Base-by-base conservation (phyloP, 1,140 invertebrate species). In the Kradibia gibbosae region DNA sequence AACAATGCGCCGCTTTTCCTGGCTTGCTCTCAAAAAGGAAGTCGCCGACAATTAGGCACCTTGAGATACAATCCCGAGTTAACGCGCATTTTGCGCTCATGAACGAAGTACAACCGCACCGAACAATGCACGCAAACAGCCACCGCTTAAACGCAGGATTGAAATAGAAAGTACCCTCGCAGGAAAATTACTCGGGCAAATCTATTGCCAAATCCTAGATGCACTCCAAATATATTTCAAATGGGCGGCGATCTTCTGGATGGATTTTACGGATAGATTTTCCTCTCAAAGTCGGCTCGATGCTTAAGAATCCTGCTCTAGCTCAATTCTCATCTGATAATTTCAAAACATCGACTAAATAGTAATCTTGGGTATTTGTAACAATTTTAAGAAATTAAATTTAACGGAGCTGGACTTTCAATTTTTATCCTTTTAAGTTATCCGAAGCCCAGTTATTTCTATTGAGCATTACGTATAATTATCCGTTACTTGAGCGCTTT, bases 1-100 rank as follows among this genome's bases (percentile, higher is more conserved):
- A 71, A 81, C 65, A 82, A 82, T 82, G 39, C 22, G 39, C 71
- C 5, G 82, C 78, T 82, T 84, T 85, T 86, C 83, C 80, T 88
- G 86, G 86, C 85, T 83, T 82, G 55, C 34, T 78, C 84, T 85
- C 87, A 86, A 83, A 80, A 84, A 85, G 75, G 85, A 85, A 86
- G 74, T 78, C 70, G 22, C 39, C 45, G 73, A 67, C 60, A 83
- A 83, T 80, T 78, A 82, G 20, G 39, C 81, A 78, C 75, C 81
- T 82, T 83, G 70, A 81, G 72, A 36, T 62, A 76, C 72, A 78
- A 78, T 79, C 48, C 60, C 48, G 79, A 39, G 28, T 34, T 34
- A 53, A 70, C 11, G 17, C 13, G 20, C 31, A 25, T 31, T 10
- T 53, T 20, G 50, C 22, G 20, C 50, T 36, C 57, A 15, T 60